Percentiles rank a stretch among this genome's conserved stretches.
Evolutionary conservation across 2,888 invertebrate genomes (phyloP).

Genomic region (Lasioglossum figueresi): DNA sequence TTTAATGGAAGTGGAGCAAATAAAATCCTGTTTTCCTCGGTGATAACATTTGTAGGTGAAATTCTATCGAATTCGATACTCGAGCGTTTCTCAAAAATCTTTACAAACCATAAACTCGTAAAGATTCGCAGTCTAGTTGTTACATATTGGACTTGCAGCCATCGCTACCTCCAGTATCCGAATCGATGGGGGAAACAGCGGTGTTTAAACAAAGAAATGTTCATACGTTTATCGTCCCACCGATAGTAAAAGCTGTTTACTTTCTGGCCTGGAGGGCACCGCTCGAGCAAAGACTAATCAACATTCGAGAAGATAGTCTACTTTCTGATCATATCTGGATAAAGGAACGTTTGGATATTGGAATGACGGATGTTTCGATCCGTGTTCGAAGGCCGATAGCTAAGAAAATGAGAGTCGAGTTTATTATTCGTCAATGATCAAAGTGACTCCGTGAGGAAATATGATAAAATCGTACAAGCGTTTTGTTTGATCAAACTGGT

Average conservation of each 20-base stretch:
- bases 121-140: too few relatives aligned
- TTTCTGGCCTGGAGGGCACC: background rate
- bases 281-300: background rate
- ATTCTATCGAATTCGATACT: too few relatives aligned
- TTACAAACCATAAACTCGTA: too few relatives aligned
- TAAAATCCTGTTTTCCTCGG: too few relatives aligned
- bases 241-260: background rate
- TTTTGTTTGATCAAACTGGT: slow-evolving; percentile 15
- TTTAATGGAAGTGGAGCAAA: too few relatives aligned
- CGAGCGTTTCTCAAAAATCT: too few relatives aligned
- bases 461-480: background rate
- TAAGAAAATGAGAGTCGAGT: background rate
- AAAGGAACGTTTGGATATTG: background rate
- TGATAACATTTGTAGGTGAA: too few relatives aligned
- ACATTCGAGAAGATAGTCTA: background rate
- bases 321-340: background rate
- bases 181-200: background rate
- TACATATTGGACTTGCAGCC: too few relatives aligned
- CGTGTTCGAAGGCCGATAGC: background rate
- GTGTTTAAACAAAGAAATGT: background rate
- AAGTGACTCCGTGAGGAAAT: background rate
- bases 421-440: background rate
- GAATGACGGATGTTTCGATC: background rate
- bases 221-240: background rate
- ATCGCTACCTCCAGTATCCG: background rate